phyloP scores from a whole-genome alignment of 35 echinoderm and acorn worm genomes.

The Diadema setosum region DNA sequence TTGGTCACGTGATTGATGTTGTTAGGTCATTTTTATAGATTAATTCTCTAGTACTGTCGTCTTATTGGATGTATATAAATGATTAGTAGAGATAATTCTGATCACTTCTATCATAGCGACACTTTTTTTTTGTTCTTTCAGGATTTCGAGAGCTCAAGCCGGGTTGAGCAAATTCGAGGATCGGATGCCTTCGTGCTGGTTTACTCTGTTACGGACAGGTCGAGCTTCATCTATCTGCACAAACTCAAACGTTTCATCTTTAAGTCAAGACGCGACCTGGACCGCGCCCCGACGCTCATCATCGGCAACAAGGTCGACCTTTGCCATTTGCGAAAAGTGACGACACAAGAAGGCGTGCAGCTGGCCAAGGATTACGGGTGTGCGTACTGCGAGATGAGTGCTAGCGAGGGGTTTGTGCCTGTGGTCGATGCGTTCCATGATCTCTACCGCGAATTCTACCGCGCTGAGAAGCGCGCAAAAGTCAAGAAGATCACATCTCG shows the following conservation, averaged over 20 bases:
- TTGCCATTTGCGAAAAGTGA: conserved; percentile 69
- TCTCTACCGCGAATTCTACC: conserved; percentile 74
- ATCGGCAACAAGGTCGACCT: conserved; percentile 86
- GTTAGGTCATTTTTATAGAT: too few relatives aligned
- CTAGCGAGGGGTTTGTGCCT: conserved; percentile 59
- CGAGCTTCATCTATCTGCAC: conserved; percentile 66
- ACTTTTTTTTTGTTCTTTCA: conserved; percentile 27
- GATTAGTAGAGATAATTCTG: too few relatives aligned
- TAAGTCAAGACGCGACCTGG: conserved; percentile 34
- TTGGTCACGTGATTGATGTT: too few relatives aligned
- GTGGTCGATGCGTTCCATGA: conserved; percentile 79
- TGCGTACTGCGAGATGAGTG: conserved; percentile 71
- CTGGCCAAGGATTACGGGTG: conserved; percentile 86
- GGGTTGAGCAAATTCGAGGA: conserved; percentile 70
- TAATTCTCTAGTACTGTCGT: too few relatives aligned
- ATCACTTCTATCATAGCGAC: too few relatives aligned
- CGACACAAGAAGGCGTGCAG: conserved; percentile 57
- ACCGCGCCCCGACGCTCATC: conserved; percentile 48
- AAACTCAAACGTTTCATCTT: background rate
- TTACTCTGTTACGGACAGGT: conserved; percentile 75
- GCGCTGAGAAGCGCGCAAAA: conserved; percentile 82
- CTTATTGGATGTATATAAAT: too few relatives aligned
- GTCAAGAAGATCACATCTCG: conserved; percentile 85
- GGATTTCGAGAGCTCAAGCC: conserved; percentile 52
- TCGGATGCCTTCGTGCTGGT: conserved; percentile 71